Percentiles rank a stretch among this genome's conserved stretches.
phyloP scores from a whole-genome alignment of 1,140 invertebrate genomes.

The Heterodera carotae region DNA sequence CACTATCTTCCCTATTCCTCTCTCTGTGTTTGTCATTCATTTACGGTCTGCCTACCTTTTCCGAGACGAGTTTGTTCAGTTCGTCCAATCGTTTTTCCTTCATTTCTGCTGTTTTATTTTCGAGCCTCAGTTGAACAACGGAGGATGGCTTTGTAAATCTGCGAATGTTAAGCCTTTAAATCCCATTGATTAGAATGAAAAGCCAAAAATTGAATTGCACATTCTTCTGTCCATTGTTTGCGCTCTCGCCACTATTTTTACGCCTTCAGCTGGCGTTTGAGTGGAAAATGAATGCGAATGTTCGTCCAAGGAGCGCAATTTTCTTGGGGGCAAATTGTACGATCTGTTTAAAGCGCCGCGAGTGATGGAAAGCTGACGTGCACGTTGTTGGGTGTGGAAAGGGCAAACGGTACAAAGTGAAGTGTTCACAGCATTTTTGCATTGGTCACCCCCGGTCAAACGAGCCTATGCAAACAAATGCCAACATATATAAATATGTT shows the following conservation, averaged over 20 bases:
- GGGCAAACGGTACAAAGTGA: slow-evolving; percentile 29
- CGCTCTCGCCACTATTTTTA: slow-evolving; percentile 31
- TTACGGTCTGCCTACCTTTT: slow-evolving; percentile 22
- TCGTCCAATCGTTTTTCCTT: slow-evolving; percentile 2
- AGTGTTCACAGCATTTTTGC: slow-evolving; percentile 44
- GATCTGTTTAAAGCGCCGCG: slow-evolving; percentile 42
- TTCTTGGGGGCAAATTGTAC: slow-evolving; percentile 39
- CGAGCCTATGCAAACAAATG: slow-evolving; percentile 15
- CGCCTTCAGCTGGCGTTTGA: slow-evolving; percentile 21
- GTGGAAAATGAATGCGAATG: slow-evolving; percentile 6
- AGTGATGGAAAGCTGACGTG: slow-evolving; percentile 32
- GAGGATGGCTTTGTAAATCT: slow-evolving; percentile 11
- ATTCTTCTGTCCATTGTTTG: background rate
- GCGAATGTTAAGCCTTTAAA: background rate
- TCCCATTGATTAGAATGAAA: background rate
- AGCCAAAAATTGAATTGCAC: background rate
- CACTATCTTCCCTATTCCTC: too few species aligned
- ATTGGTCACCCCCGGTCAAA: slow-evolving; percentile 35
- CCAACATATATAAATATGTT: background rate
- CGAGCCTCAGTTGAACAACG: background rate
- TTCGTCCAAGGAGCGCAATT: slow-evolving; percentile 9
- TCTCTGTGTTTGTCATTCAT: too few species aligned
- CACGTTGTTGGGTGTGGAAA: slow-evolving; percentile 44
- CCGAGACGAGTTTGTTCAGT: slow-evolving; percentile 17
- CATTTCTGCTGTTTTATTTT: background rate